Evolutionary conservation across 2,113 vertebrate species (phyloP).

Genomic region (Vombatus ursinus): DNA sequence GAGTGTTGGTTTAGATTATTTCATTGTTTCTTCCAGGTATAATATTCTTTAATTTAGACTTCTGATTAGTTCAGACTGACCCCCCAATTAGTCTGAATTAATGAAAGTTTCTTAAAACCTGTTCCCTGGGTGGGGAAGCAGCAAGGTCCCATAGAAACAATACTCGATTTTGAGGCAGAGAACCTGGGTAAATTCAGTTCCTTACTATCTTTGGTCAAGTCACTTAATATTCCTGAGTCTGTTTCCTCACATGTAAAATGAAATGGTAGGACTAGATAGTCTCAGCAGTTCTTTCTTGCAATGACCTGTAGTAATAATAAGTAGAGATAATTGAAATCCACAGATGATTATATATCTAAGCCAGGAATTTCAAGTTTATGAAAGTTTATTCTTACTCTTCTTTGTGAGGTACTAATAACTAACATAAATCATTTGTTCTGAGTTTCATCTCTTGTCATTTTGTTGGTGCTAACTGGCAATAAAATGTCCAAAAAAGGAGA

Average conservation of each 20-base stretch:
- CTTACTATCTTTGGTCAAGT: no score
- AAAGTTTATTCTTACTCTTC: not conserved
- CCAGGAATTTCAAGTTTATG: not conserved
- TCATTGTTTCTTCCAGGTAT: not conserved
- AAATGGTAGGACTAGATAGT: no score
- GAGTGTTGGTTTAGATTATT: no score
- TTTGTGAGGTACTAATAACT: not conserved
- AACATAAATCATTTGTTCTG: not conserved
- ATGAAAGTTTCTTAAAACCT: no score
- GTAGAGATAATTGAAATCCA: not conserved
- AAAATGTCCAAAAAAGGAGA: not conserved
- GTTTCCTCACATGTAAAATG: no score
- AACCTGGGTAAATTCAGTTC: no score
- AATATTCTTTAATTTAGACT: not conserved
- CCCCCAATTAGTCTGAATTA: not conserved
- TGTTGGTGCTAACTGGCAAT: not conserved
- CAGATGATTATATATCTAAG: not conserved
- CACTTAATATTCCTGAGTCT: no score
- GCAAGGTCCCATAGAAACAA: no score
- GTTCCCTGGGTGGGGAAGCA: no score
- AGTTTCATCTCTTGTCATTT: not conserved
- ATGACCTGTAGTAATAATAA: not conserved
- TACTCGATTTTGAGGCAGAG: no score
- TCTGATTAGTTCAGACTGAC: constrained; percentile 5
- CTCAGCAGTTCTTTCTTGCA: not conserved